phyloP scores from a whole-genome alignment of 1,140 invertebrate species.

The Drosophila ananassae region DNA sequence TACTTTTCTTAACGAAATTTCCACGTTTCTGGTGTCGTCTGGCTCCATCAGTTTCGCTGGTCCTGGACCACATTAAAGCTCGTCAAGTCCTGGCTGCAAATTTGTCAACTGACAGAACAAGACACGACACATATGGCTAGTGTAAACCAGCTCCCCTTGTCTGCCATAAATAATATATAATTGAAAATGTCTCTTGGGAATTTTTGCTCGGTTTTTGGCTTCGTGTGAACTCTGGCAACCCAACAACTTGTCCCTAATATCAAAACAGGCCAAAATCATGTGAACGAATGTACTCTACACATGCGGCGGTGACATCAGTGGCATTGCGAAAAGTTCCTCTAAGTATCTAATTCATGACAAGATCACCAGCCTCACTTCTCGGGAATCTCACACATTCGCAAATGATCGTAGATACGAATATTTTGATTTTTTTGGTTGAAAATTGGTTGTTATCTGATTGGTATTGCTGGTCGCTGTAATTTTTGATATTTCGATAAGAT shows the following conservation, averaged over 20 bases:
- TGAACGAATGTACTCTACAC: slow-evolving; percentile 14
- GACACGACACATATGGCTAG: slow-evolving; percentile 68
- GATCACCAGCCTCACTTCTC: not conserved
- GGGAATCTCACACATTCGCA: not conserved
- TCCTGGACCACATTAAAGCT: slow-evolving; percentile 73
- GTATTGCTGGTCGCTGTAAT: slow-evolving; percentile 15
- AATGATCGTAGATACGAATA: slow-evolving; percentile 1
- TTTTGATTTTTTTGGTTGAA: not conserved
- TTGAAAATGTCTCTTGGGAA: slow-evolving; percentile 79
- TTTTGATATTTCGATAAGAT: slow-evolving; percentile 34
- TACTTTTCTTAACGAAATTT: slow-evolving; percentile 81
- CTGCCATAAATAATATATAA: slow-evolving; percentile 77
- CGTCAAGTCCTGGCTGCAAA: slow-evolving; percentile 56
- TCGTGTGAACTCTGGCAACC: slow-evolving; percentile 77
- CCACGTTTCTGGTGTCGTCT: slow-evolving; percentile 55
- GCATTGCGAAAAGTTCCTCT: not conserved
- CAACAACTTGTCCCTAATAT: slow-evolving; percentile 78
- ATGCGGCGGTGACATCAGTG: not conserved
- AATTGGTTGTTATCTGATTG: slow-evolving; percentile 3
- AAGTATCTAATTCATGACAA: not conserved
- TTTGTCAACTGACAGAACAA: slow-evolving; percentile 69
- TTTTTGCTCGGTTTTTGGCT: slow-evolving; percentile 50
- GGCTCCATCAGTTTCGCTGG: slow-evolving; percentile 20
- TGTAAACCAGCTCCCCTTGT: not conserved
- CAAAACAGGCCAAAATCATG: slow-evolving; percentile 61